Conservation (phyloP, 2,888 invertebrate species). For the Noctuana brunneofusca region DNA sequence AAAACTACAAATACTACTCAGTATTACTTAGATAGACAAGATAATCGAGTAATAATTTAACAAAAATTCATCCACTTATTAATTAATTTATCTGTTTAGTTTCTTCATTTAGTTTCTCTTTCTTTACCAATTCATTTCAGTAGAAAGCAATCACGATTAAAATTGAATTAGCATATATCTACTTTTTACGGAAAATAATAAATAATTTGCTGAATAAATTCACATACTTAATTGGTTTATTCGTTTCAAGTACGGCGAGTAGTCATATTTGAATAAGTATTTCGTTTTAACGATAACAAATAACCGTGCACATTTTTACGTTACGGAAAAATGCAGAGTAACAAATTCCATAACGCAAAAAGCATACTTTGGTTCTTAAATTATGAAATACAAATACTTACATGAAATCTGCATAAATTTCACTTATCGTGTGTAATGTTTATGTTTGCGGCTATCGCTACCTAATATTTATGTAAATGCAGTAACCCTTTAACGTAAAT, state of each 20-base stretch:
- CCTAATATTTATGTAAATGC: conserved; percentile 73
- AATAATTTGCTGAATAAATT: background rate
- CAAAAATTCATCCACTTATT: too few relatives aligned
- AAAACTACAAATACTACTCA: too few relatives aligned
- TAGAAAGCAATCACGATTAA: background rate
- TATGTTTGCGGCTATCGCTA: conserved; percentile 66
- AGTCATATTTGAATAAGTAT: conserved; percentile 13
- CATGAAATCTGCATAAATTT: conserved; percentile 70
- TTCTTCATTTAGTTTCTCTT: too few relatives aligned
- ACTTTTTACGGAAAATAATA: conserved; percentile 2
- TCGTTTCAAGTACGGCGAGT: background rate
- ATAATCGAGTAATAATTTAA: too few relatives aligned
- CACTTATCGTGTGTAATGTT: conserved; percentile 74
- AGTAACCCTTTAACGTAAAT: conserved; percentile 71
- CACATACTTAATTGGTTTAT: background rate
- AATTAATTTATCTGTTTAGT: background rate
- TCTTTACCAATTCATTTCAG: too few relatives aligned
- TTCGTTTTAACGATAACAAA: conserved; percentile 14
- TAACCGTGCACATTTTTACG: conserved; percentile 19
- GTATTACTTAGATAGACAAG: too few relatives aligned
- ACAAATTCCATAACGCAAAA: conserved; percentile 43
- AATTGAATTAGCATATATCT: conserved; percentile 9
- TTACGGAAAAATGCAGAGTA: conserved; percentile 39
- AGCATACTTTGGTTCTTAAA: conserved; percentile 47
- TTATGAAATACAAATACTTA: conserved; percentile 58